Evolutionary conservation across 2,888 invertebrate species (phyloP), one percentile per base, ranked within the genome.

Genomic region (Amphimallon solstitiale): DNA sequence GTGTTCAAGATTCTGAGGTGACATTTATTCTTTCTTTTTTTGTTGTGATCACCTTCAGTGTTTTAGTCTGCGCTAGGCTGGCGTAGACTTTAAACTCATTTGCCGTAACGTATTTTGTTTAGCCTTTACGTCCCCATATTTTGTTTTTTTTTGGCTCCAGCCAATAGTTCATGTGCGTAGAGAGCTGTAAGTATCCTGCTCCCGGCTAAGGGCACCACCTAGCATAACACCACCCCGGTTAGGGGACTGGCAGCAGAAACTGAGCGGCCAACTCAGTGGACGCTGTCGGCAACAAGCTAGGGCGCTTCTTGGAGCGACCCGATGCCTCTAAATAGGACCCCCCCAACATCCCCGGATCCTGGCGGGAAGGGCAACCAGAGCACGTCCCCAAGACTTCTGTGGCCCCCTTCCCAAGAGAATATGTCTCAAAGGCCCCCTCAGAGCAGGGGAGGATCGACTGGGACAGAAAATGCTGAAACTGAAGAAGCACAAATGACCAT

Each of bases 161-260:
- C n/a, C n/a, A n/a, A n/a, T n/a, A n/a, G n/a, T n/a, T n/a, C n/a
- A n/a, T n/a, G n/a, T n/a, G 10, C n/a, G n/a, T n/a, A n/a, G n/a
- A n/a, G 43, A 59, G 23, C 59, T 15, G 23, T 59, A 59, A 59
- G 59, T 15, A 12, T n/a, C 43, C 59, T 59, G 29, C 14, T 45
- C 9, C 4, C 59, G 43, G 59, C 29, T 14, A 45, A 59, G 59
- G 46, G 59, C 21, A 59, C 15, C 59, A 9, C 17, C 29, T 43
- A 9, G 21, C 0, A 0, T 1, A n/a, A n/a, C 1, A 12, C 43
- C 23, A 43, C 23, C 59, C 59, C 29, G 23, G 43, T 43, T 5
- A 14, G 29, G 59, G 23, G 43, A 43, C 48, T n/a, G 17, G 19
- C 48, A 19, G n/a, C 3, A 10, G 35, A 35, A 49, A 19, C 62